Base-by-base conservation (phyloP, 92 coral and sea anemone species). In the Epizoanthus scotinus region DNA sequence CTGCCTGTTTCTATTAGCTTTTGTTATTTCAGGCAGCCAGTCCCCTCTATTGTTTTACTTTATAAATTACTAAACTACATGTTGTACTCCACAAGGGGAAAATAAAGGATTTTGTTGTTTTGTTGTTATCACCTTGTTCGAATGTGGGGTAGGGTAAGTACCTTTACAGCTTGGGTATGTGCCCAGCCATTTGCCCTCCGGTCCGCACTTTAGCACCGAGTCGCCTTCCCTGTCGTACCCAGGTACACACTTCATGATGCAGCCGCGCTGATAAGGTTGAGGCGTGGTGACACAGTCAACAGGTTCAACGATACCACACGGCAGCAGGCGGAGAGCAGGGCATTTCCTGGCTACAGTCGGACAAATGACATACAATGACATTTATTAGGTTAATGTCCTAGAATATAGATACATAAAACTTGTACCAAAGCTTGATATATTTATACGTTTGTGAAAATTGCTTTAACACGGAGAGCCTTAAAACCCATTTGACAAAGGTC, bases 121-220 rank as follows among this genome's bases (percentile, higher is more conserved):
- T n/a, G n/a, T n/a, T n/a, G n/a, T n/a, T n/a, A n/a, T n/a, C n/a
- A n/a, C n/a, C n/a, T n/a, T n/a, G n/a, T n/a, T n/a, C n/a, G n/a
- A n/a, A n/a, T n/a, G n/a, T n/a, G 34, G 19, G 20, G 40, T 34
- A 34, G 52, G 52, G 2, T 47, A 47, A 47, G 1, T 87, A 96
- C 99, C 99, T 79, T 75, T 86, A 84, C 99, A 96, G 18, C 90
- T 87, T 10, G 99, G 98, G 29, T 83, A 86, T 29, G 58, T 63
- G 61, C 93, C 91, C 9, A 73, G 28, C 99, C 99, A 96, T 26
- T 85, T 78, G 34, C 99, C 99, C 85, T 93, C 94, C 3, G 91
- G 86, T 19, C 94, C 90, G 75, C 99, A 96, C 0, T 70, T 83
- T 69, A 96, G 70, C 3, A 84, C 84, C 3, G 81, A 71, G 19